phyloP scores from a whole-genome alignment of 2,113 vertebrate species.

The Spea bombifrons region DNA sequence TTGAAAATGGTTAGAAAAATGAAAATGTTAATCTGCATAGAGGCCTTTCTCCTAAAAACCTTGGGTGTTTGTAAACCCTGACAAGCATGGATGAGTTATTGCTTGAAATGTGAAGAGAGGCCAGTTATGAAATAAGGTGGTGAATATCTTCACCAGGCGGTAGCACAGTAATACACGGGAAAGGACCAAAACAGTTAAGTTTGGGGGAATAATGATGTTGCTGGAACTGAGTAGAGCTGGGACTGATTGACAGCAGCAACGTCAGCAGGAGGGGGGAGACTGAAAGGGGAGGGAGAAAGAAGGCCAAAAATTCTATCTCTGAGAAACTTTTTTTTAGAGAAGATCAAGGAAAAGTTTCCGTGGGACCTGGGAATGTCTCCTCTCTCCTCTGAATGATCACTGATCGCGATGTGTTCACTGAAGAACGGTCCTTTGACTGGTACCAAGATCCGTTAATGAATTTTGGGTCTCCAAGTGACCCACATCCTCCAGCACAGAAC shows the following conservation, averaged over 20 bases:
- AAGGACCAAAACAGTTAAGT: conserved; percentile 36
- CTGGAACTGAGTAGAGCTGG: conserved; percentile 47
- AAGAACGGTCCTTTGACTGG: conserved; percentile 45
- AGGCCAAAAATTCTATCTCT: conserved; percentile 59
- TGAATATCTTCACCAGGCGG: conserved; percentile 11
- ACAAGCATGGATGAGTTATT: conserved; percentile 15
- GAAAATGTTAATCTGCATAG: background rate
- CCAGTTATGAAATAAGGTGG: background rate
- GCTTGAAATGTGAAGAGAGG: conserved; percentile 2
- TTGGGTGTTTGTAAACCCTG: background rate
- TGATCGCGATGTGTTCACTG: conserved; percentile 47
- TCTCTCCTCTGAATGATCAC: conserved; percentile 33
- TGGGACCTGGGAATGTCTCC: conserved; percentile 52
- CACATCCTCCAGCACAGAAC: conserved; percentile 6
- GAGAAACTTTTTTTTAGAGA: conserved; percentile 58
- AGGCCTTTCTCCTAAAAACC: background rate
- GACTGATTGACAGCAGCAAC: conserved; percentile 62
- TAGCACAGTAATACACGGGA: conserved; percentile 12
- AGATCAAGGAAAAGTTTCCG: conserved; percentile 66
- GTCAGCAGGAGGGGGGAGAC: conserved; percentile 60
- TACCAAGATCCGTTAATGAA: conserved; percentile 42
- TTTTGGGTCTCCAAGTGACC: background rate
- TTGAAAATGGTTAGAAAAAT: no score
- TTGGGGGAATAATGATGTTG: conserved; percentile 28
- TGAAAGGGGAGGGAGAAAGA: conserved; percentile 58